Percentiles rank a stretch among this genome's conserved stretches.
Evolutionary conservation across 2,797 vertebrate species (phyloP).

Genomic region (Bradypus variegatus): DNA sequence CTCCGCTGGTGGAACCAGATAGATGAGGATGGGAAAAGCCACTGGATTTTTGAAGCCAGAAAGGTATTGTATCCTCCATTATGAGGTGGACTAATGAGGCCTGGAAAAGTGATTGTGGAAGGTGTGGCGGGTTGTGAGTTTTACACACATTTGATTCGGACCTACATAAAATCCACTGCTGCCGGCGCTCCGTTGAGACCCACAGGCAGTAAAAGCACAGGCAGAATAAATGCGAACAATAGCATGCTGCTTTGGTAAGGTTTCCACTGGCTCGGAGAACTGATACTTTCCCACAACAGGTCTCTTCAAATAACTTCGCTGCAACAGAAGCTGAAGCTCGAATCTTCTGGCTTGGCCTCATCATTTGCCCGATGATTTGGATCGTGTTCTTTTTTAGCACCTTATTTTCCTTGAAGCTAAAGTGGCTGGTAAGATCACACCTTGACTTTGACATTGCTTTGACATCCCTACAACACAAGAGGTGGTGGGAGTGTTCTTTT

Average conservation of each 20-base stretch:
- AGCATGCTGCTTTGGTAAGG: accelerated
- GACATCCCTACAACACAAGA: not conserved
- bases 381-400: conserved; percentile 85
- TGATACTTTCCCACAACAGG: conserved; percentile 52
- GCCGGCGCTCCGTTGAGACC: accelerated
- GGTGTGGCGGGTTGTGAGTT: accelerated
- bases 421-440: conserved; percentile 82
- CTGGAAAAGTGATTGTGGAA: accelerated
- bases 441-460: not conserved
- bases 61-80: conserved; percentile 72
- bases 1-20: conserved; percentile 92
- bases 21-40: conserved; percentile 86
- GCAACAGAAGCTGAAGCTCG: conserved; percentile 82
- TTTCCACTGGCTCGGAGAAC: not conserved
- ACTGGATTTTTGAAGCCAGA: conserved; percentile 88
- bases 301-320: conserved; percentile 49
- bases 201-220: accelerated
- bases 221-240: no score
- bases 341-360: conserved; percentile 87
- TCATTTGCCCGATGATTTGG: conserved; percentile 86
- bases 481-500: not conserved
- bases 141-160: not conserved
- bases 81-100: not conserved
- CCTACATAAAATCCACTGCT: accelerated
- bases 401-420: conserved; percentile 84